phyloP scores from a whole-genome alignment of 1,140 invertebrate species.

The Drosophila lacertosa region DNA sequence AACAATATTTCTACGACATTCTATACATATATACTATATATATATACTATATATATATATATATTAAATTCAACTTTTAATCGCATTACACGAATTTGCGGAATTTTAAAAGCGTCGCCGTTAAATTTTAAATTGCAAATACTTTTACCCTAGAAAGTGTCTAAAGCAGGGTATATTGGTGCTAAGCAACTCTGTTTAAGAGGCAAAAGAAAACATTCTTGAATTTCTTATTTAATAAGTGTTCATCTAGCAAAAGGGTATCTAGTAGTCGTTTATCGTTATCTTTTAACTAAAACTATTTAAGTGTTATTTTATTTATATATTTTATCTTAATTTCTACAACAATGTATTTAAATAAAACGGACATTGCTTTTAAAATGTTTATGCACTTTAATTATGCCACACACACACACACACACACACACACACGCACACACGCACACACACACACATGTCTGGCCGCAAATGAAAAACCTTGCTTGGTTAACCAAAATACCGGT shows the following conservation, averaged over 20 bases:
- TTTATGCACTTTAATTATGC: slow-evolving; percentile 43
- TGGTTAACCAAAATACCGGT: slow-evolving; percentile 51
- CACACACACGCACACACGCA: background rate
- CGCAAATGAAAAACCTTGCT: slow-evolving; percentile 51
- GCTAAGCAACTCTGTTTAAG: no score
- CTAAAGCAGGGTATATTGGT: no score
- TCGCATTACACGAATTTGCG: slow-evolving; percentile 11
- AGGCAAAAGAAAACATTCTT: no score
- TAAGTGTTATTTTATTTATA: slow-evolving; percentile 3
- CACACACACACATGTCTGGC: slow-evolving; percentile 2
- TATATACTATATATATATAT: background rate
- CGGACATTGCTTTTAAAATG: background rate
- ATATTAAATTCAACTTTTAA: slow-evolving; percentile 6
- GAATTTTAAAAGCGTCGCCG: background rate
- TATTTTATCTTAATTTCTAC: slow-evolving; percentile 6
- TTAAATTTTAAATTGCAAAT: background rate
- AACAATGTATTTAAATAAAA: slow-evolving; percentile 14
- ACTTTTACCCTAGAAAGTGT: no score
- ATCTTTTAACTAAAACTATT: background rate
- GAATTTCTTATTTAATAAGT: no score
- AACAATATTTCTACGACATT: no score
- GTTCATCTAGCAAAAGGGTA: no score
- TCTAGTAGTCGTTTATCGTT: no score
- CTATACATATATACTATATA: background rate
- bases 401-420: slow-evolving; percentile 1